Base-by-base conservation (phyloP, 2,888 invertebrate species). In the Cantharis lateralis region DNA sequence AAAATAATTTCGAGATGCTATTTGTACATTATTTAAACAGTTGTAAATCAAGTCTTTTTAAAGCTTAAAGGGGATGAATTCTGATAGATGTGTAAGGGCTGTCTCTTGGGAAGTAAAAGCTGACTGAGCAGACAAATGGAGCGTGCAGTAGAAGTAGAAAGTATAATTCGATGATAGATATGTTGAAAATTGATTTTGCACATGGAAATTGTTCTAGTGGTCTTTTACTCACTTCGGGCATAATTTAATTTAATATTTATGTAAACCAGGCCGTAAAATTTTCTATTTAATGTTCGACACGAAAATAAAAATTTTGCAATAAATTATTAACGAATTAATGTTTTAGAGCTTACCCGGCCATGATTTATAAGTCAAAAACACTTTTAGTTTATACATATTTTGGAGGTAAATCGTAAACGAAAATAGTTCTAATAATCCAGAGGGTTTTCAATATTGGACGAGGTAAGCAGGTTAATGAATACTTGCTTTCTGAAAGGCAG, bases 41-140 rank as follows among this genome's bases (percentile, higher is more conserved):
- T 66, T 66, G 16, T 66, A 68, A 72, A 66, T 66, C 72, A 72
- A 72, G 68, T 16, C 68, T 24, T 61, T 72, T 48, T 72, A 62
- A 62, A 68, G 28, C 72, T 72, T 72, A 72, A 72, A 72, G 72
- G 72, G 72, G 72, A 72, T 72, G 68, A 72, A 68, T 72, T 72
- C 72, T 66, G 66, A 66, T 32, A 66, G 64, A 63, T 66, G 28
- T 69, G 28, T 32, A 69, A 69, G 69, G 69, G 69, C 26, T 69
- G 69, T 28, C 32, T 66, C 72, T 72, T 48, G 16, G 64, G 72
- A 32, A 72, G 72, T 15, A 61, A 28, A 32, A 64, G 32, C 66
- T 72, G 72, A 72, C 64, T 72, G 72, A 72, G 64, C 72, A 72
- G 72, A 72, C 72, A 72, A 66, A 72, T 72, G 72, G 66, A 26